These are phyloP conservation scores for Meriones psammophilus DNA, from an alignment of 2,797 vertebrate genomes.

Conservation along the genomic window DNA sequence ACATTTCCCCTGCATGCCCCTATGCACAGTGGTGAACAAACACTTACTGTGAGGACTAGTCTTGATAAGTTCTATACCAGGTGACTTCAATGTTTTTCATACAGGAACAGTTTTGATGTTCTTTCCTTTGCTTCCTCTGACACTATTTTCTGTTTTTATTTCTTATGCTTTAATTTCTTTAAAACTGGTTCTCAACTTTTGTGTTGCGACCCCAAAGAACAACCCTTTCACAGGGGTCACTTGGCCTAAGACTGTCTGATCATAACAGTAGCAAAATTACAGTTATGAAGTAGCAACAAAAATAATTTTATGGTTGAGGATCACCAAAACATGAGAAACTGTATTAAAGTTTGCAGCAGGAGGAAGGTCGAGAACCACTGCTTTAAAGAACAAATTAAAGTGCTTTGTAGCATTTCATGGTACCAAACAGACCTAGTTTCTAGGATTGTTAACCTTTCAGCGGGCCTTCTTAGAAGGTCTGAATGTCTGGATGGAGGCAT, in stretches of 20 bases:
- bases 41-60: background rate
- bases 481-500: background rate
- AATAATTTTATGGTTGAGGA: background rate
- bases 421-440: background rate
- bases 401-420: slow-evolving; percentile 29
- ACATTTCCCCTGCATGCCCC: background rate
- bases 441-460: background rate
- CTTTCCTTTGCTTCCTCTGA: slow-evolving; percentile 18
- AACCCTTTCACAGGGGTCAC: background rate
- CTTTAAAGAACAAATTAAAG: background rate
- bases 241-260: background rate
- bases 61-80: background rate
- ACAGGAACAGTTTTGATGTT: background rate
- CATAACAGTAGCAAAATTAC: background rate
- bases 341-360: too few relatives aligned
- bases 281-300: background rate
- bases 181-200: background rate
- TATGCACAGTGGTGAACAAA: background rate
- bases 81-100: background rate
- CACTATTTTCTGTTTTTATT: background rate
- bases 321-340: background rate
- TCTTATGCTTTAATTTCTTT: slow-evolving; percentile 13
- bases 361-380: background rate
- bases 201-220: background rate
- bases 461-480: background rate